These are phyloP conservation scores for Tipula confusa DNA, from an alignment of 2,888 invertebrate species.

Conservation along the genomic window DNA sequence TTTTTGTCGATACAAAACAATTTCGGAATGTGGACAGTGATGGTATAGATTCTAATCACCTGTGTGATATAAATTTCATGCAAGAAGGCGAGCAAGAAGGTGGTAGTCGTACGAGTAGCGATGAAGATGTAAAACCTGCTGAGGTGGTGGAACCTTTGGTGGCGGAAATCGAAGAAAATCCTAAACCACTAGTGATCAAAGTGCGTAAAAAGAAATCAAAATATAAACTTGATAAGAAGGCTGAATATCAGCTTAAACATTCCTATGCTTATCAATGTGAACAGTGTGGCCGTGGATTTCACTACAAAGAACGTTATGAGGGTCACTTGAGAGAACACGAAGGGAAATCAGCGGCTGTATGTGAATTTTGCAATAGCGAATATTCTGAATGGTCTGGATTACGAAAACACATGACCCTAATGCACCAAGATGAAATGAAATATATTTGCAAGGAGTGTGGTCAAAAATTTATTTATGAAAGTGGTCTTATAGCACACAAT, in stretches of 20 bases:
- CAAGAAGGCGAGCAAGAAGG: not conserved
- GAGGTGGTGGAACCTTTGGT: not conserved
- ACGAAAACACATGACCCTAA: not conserved
- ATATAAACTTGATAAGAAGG: not conserved
- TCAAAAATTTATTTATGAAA: conserved; percentile 28
- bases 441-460: not conserved
- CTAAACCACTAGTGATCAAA: not conserved
- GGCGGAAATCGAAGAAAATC: not conserved
- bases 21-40: not conserved
- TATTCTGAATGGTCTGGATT: conserved; percentile 27
- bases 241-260: not conserved
- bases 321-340: conserved; percentile 29
- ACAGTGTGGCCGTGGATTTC: not conserved
- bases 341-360: conserved; percentile 26
- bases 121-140: not conserved
- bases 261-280: not conserved
- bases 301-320: conserved; percentile 17
- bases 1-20: not conserved
- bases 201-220: not conserved
- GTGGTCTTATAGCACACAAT: not conserved
- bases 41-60: not conserved
- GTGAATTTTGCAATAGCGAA: conserved; percentile 28
- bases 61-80: not conserved
- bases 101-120: not conserved
- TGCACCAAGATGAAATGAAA: conserved; percentile 27